A percentile compares a stretch with the other conserved stretches of the same genome.
Evolutionary conservation across 2,888 invertebrate species (phyloP).

Genomic region (Drosophila barbarae): DNA sequence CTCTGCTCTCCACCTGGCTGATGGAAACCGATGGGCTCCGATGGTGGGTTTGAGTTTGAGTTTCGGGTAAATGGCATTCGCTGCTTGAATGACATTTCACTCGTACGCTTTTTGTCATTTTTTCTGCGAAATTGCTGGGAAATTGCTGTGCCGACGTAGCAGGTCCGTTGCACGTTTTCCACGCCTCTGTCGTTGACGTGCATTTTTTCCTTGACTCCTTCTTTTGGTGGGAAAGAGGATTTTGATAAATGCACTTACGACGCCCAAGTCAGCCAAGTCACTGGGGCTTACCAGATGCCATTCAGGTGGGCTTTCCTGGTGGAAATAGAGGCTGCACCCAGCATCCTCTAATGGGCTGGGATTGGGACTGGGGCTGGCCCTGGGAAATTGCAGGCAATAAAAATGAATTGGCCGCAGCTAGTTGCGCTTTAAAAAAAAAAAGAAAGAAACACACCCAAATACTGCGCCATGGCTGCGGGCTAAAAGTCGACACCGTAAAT

Average conservation of each 20-base stretch:
- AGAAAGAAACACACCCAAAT: constrained; percentile 1
- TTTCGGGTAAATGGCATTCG: constrained; percentile 49
- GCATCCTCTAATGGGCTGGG: constrained; percentile 18
- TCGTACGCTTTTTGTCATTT: constrained; percentile 38
- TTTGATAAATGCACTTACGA: constrained; percentile 65
- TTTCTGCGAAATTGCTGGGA: constrained; percentile 51
- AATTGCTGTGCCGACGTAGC: constrained; percentile 45
- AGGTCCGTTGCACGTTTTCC: constrained; percentile 23
- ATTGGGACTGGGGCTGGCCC: constrained; percentile 5
- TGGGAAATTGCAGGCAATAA: constrained; percentile 56
- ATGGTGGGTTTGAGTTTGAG: constrained; percentile 9
- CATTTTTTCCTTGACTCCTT: neutral
- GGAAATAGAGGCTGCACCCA: constrained; percentile 7
- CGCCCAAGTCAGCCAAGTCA: constrained; percentile 47
- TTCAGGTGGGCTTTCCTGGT: constrained; percentile 1
- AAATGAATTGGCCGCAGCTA: constrained; percentile 44
- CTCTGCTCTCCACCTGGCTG: constrained; percentile 21
- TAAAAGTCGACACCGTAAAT: constrained; percentile 53
- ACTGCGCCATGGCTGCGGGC: constrained; percentile 21
- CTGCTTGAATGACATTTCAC: constrained; percentile 61
- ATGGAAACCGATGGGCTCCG: constrained; percentile 18
- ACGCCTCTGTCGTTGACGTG: constrained; percentile 42
- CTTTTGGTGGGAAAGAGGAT: constrained; percentile 45
- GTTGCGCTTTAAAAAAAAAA: constrained; percentile 26
- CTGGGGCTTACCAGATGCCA: constrained; percentile 24